Evolutionary conservation across 2,113 vertebrate species (phyloP).

Genomic region (Heloderma charlesbogerti): DNA sequence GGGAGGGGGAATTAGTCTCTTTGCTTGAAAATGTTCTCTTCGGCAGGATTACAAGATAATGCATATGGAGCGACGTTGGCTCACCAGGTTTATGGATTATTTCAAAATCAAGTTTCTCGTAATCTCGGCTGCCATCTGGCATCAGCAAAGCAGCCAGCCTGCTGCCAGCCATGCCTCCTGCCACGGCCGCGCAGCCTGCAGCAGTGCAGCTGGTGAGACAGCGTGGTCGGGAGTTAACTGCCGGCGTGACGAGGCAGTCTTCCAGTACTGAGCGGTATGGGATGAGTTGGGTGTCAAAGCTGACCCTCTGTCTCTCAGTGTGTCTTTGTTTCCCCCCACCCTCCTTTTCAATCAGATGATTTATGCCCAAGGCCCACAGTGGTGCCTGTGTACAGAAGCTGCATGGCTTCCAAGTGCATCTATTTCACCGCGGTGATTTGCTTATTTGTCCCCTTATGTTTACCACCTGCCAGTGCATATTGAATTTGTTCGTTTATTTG

Average conservation of each 20-base stretch:
- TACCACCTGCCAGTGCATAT: background rate
- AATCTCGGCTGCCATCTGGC: conserved; percentile 79
- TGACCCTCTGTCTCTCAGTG: background rate
- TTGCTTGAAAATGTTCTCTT: conserved; percentile 65
- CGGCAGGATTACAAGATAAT: conserved; percentile 73
- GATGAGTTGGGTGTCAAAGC: background rate
- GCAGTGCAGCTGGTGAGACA: accelerated
- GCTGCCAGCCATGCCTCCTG: background rate
- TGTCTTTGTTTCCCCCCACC: background rate
- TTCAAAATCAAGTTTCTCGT: conserved; percentile 76
- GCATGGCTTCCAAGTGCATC: background rate
- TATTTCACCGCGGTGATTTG: background rate
- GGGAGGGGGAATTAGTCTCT: conserved; percentile 59
- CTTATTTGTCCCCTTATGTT: background rate
- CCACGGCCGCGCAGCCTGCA: accelerated
- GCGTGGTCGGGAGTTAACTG: background rate
- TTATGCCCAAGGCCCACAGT: background rate
- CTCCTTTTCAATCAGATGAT: background rate
- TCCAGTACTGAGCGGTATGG: accelerated
- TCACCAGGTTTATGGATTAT: conserved; percentile 79
- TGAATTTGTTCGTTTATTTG: background rate
- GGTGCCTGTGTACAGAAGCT: background rate
- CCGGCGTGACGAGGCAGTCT: background rate
- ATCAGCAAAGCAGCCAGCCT: conserved; percentile 39
- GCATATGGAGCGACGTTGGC: conserved; percentile 67